phyloP scores from a whole-genome alignment of 2,888 invertebrate genomes.

The Melanotus villosus region DNA sequence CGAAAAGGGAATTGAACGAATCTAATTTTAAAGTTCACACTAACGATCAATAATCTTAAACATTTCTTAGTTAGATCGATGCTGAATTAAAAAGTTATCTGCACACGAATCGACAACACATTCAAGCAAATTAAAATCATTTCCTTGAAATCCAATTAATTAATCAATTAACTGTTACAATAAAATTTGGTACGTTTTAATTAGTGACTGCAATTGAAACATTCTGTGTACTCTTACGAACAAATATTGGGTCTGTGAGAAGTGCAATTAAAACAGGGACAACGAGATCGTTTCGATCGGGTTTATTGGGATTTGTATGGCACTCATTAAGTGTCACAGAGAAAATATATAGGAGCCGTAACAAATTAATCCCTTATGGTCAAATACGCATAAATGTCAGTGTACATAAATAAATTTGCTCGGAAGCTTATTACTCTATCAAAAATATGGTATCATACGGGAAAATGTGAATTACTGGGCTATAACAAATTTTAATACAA shows the following conservation, averaged over 20 bases:
- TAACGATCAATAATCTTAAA: too few species aligned
- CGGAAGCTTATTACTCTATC: conserved; percentile 8
- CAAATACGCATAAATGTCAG: conserved; percentile 1
- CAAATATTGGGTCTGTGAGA: not conserved
- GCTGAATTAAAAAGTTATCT: too few species aligned
- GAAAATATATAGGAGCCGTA: not conserved
- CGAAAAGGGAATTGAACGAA: too few species aligned
- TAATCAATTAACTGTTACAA: not conserved
- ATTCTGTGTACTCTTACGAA: not conserved
- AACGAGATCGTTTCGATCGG: not conserved
- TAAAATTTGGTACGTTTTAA: not conserved
- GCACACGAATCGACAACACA: too few species aligned
- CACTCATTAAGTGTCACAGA: not conserved
- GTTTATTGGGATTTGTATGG: not conserved
- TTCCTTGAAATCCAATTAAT: not conserved
- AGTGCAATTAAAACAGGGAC: not conserved
- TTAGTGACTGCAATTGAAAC: not conserved
- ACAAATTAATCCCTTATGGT: conserved; percentile 15
- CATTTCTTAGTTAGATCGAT: too few species aligned
- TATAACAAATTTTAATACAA: conserved; percentile 8
- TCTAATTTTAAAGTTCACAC: too few species aligned
- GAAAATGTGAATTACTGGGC: not conserved
- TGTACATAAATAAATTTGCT: not conserved
- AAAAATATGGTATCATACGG: not conserved
- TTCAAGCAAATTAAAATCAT: not conserved